Base-by-base conservation (phyloP, 2,797 vertebrate genomes). In the Cuculus canorus region DNA sequence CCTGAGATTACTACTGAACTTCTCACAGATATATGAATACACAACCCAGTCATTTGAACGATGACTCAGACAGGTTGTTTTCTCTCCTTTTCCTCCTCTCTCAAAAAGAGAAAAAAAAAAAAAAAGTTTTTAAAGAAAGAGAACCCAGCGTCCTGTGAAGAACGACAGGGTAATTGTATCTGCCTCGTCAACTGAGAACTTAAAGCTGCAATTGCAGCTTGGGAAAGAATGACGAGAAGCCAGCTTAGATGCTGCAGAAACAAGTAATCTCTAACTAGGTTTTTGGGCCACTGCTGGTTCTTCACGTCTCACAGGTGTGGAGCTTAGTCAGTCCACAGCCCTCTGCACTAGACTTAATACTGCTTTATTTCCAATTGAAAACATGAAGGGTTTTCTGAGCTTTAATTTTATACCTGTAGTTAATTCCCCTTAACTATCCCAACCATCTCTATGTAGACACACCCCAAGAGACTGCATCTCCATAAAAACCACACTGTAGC, bases 101-200 rank as follows among this genome's bases (percentile, higher is more conserved):
- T 41, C 64, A 3, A 60, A 85, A 50, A n/a, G 11, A 5, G 13
- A 5, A 8, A 3, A 10, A 27, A 17, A 25, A 54, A 14, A 23
- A 11, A 22, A 5, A 14, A 7, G 50, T 28, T 52, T n/a, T 56
- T 32, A 23, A 11, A 8, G 57, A 16, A 43, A 17, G 27, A 35
- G 0, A 39, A 11, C 24, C 21, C 56, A 41, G 13, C 50, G 30
- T 86, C 33, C 60, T 89, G 30, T 59, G 30, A 57, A 68, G 73
- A 73, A 82, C 83, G 50, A 76, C 50, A 59, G 59, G 24, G 41
- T 89, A 72, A 85, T 87, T 81, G 35, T 53, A 57, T 79, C 79
- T 92, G 78, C 45, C 60, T 96, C 88, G 96, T 68, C 79, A 79
- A 22, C 35, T 56, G 69, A 81, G 85, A 95, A 93, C 88, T 63